Percentiles rank a stretch among this genome's conserved stretches.
phyloP scores from a whole-genome alignment of 1,140 invertebrate genomes.

The Nephotettix cincticeps region DNA sequence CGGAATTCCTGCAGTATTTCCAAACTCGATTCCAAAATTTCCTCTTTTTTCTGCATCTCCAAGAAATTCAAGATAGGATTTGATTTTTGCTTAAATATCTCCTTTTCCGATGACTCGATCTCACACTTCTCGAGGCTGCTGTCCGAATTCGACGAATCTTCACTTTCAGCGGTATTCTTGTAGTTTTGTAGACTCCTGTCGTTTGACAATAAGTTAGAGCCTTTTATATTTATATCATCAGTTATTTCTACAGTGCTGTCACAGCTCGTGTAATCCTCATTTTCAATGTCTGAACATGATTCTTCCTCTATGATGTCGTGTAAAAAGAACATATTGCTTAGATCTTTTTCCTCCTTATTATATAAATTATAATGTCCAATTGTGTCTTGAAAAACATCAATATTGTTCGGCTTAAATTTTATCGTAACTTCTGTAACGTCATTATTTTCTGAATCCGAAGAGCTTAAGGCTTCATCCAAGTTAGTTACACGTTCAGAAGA shows the following conservation, averaged over 20 bases:
- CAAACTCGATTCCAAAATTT: constrained; percentile 6
- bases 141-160: constrained; percentile 11
- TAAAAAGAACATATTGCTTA: neutral
- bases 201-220: neutral
- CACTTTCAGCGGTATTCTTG: neutral
- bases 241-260: neutral
- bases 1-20: constrained; percentile 4
- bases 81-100: constrained; percentile 3
- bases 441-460: neutral
- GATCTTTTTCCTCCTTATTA: neutral
- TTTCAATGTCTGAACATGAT: constrained; percentile 12
- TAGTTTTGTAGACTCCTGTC: neutral
- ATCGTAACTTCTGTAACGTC: neutral
- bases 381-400: no score
- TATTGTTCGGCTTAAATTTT: no score
- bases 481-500: no score
- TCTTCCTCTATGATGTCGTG: constrained; percentile 7
- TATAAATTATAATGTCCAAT: no score
- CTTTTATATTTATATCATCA: neutral
- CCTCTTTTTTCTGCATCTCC: constrained; percentile 7
- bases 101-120: neutral
- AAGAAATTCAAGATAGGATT: neutral
- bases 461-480: neutral
- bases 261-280: constrained; percentile 1
- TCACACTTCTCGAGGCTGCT: constrained; percentile 6